Evolutionary conservation across 1,140 invertebrate species (phyloP).

Genomic region (Philopotamus ludificatus): DNA sequence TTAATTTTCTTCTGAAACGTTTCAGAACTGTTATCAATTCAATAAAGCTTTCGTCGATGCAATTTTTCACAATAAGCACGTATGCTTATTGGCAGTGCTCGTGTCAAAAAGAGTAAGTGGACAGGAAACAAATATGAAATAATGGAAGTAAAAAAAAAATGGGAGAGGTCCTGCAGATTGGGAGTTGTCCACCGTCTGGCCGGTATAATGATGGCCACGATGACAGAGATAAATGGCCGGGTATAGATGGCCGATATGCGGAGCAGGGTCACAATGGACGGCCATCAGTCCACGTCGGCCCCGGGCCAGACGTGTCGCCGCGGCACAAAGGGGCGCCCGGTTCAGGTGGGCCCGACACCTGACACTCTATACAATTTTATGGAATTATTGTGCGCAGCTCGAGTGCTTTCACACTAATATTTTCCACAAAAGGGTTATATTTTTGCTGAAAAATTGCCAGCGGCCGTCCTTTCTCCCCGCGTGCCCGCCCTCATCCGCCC

Average conservation of each 20-base stretch:
- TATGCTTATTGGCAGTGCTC: too few species aligned
- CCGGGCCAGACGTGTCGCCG: neutral
- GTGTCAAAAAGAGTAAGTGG: neutral
- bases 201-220: neutral
- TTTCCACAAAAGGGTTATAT: neutral
- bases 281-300: constrained; percentile 3
- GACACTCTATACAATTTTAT: neutral
- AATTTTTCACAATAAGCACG: too few species aligned
- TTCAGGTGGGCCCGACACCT: neutral
- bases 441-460: neutral
- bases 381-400: neutral
- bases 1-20: too few species aligned
- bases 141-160: neutral
- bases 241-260: neutral
- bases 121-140: neutral
- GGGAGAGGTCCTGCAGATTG: neutral
- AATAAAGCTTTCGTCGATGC: too few species aligned
- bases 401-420: neutral
- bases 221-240: neutral
- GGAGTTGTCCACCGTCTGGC: neutral
- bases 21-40: too few species aligned
- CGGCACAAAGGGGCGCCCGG: neutral
- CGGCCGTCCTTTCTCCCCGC: too few species aligned
- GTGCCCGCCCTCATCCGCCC: too few species aligned
- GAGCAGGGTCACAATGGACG: neutral